Evolutionary conservation across 2,888 invertebrate genomes (phyloP), one percentile per base, ranked within the genome.

Genomic region (Agrochola circellaris): DNA sequence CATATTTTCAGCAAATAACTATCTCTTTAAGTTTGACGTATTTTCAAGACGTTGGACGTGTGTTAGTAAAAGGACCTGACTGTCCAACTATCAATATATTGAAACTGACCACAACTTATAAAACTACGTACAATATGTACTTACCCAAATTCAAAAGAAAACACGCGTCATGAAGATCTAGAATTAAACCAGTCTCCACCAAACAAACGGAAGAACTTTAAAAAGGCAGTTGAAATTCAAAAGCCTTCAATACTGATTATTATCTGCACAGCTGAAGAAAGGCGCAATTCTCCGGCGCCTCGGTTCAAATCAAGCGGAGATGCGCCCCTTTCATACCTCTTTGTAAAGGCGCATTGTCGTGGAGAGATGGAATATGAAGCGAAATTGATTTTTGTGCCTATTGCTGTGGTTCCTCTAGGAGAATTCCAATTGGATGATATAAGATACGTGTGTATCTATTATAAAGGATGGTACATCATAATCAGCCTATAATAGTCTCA

Each of bases 331-430:
- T 88, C 89, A 89, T 81, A 67, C 77, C 77, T 88, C 90, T 91
- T 93, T 92, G 91, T 91, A 79, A 86, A 88, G 87, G 90, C 85
- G 88, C 90, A 91, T 89, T 91, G 89, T 88, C 81, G 79, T 74
- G 58, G 42, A 75, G 71, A 69, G 66, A 56, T 69, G 73, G 75
- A 71, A 77, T 77, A 84, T 84, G 72, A 73, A 56, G 54, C 23
- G 34, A 20, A 65, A 80, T 75, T 68, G 58, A 72, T 51, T 67
- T 75, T 79, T 85, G 45, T 88, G 79, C 87, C 88, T 88, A 83
- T 65, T 54, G 23, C 54, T 61, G 42, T 9, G 51, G 38, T 48
- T 51, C 79, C 74, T 84, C 86, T 77, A 8, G 30, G 86, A 84
- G 83, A 73, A 69, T 69, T 66, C 68, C 20, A 30, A 45, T 48